phyloP scores from a whole-genome alignment of 2,888 invertebrate species.

The Molorchus minor region DNA sequence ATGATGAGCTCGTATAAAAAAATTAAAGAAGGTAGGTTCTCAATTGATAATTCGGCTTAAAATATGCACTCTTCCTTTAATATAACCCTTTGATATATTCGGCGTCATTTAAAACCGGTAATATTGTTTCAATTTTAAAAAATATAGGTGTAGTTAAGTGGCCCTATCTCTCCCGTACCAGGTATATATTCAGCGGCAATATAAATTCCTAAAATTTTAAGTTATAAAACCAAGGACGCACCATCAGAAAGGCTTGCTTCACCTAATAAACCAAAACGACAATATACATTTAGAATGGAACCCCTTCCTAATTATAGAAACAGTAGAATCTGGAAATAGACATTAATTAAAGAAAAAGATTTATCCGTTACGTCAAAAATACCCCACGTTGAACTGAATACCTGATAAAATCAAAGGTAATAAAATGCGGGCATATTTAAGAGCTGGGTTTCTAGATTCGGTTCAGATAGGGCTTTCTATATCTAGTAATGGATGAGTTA shows the following conservation, averaged over 20 bases:
- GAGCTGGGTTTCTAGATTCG: constrained; percentile 42
- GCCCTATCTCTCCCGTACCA: too few relatives aligned
- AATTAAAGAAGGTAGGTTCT: too few relatives aligned
- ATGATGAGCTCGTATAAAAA: too few relatives aligned
- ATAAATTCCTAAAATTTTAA: constrained; percentile 4
- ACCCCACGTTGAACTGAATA: constrained; percentile 60
- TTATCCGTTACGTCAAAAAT: constrained; percentile 61
- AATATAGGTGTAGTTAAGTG: too few relatives aligned
- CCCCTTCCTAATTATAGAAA: constrained; percentile 54
- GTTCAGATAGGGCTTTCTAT: constrained; percentile 49
- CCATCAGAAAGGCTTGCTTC: background rate
- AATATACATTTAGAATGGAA: constrained; percentile 24
- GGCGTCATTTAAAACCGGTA: too few relatives aligned
- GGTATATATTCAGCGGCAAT: too few relatives aligned
- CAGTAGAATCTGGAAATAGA: constrained; percentile 53
- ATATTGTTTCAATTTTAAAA: too few relatives aligned
- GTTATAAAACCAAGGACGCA: constrained; percentile 1
- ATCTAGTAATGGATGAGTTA: constrained; percentile 52
- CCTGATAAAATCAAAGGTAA: constrained; percentile 61
- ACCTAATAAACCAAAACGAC: constrained; percentile 21
- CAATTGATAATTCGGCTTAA: too few relatives aligned
- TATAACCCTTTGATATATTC: too few relatives aligned
- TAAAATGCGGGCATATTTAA: constrained; percentile 62
- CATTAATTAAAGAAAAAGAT: constrained; percentile 62
- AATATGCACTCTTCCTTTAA: too few relatives aligned